Conservation (phyloP, 2,113 vertebrate species). For the Rhinichthys klamathensis region DNA sequence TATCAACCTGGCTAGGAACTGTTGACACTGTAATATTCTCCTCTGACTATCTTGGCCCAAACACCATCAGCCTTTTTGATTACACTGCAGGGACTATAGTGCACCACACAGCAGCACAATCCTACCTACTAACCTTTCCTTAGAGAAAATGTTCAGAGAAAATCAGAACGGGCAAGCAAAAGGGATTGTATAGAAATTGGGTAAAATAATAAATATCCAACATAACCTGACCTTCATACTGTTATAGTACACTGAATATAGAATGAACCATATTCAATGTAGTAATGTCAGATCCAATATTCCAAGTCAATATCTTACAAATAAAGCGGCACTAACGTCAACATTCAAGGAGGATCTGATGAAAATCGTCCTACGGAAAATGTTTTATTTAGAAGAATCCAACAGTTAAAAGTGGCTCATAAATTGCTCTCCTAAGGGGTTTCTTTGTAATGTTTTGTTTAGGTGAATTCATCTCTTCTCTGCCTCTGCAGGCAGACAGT, state of each 20-base stretch:
- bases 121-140: constrained; percentile 38
- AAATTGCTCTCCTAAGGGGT: not conserved
- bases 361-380: constrained; percentile 1
- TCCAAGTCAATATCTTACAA: not conserved
- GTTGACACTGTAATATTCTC: constrained; percentile 44
- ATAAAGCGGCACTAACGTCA: not conserved
- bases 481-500: not conserved
- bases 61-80: constrained; percentile 40
- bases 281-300: constrained; percentile 8
- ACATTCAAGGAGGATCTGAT: not conserved
- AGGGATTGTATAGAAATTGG: constrained; percentile 29
- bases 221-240: constrained; percentile 36
- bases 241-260: not conserved
- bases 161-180: constrained; percentile 9
- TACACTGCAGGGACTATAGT: constrained; percentile 36
- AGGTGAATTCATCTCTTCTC: not conserved
- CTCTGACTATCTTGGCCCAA: constrained; percentile 34
- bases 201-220: constrained; percentile 36
- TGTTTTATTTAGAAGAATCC: not conserved
- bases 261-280: not conserved
- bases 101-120: constrained; percentile 30
- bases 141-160: constrained; percentile 19
- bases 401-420: not conserved
- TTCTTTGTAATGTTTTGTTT: constrained; percentile 27
- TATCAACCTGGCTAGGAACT: constrained; percentile 15